phyloP scores from a whole-genome alignment of 2,113 vertebrate species.

The Reinhardtius hippoglossoides region DNA sequence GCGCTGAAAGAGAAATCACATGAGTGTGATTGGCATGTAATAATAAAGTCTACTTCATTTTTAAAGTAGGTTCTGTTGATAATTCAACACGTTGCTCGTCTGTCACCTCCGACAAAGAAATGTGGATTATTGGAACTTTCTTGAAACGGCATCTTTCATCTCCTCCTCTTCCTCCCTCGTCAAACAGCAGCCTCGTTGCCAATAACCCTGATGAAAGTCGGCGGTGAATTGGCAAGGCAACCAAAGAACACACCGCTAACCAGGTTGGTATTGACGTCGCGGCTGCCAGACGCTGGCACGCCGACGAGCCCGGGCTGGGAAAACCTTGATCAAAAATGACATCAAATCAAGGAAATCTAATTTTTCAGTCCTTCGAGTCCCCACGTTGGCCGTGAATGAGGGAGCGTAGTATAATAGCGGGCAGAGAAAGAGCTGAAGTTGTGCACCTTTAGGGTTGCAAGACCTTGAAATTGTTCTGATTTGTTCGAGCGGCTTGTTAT shows the following conservation, averaged over 20 bases:
- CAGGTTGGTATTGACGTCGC: constrained; percentile 58
- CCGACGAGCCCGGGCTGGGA: constrained; percentile 35
- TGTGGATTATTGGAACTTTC: constrained; percentile 49
- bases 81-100: not conserved
- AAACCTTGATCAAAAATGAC: constrained; percentile 69
- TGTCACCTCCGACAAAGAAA: constrained; percentile 8
- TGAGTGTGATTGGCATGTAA: too few species aligned
- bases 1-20: too few species aligned
- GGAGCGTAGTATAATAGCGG: constrained; percentile 16
- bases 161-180: constrained; percentile 27
- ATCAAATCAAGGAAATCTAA: constrained; percentile 69
- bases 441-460: constrained; percentile 46
- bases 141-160: constrained; percentile 26
- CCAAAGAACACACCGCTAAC: constrained; percentile 62
- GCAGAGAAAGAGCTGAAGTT: constrained; percentile 32
- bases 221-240: constrained; percentile 53
- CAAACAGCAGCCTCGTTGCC: constrained; percentile 54
- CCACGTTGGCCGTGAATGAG: constrained; percentile 14
- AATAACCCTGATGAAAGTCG: constrained; percentile 54
- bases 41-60: not conserved
- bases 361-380: constrained; percentile 39
- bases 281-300: constrained; percentile 47
- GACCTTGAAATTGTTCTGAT: constrained; percentile 44
- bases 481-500: constrained; percentile 40
- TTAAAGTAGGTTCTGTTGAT: not conserved